These are phyloP conservation scores for Choristoneura rosaceana DNA, from an alignment of 2,888 invertebrate species.

Conservation along the genomic window DNA sequence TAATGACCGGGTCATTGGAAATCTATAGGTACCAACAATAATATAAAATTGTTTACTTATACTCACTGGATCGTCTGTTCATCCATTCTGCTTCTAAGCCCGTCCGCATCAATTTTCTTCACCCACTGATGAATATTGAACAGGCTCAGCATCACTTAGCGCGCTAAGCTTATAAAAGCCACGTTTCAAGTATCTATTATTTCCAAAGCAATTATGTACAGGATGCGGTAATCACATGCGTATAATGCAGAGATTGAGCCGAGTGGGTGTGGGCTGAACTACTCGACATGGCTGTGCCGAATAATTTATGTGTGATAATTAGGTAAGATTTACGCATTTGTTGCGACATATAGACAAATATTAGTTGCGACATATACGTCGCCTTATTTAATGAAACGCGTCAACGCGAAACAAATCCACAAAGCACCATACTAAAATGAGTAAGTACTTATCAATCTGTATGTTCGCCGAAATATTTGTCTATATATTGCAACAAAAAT, in stretches of 20 bases:
- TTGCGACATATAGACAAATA: background rate
- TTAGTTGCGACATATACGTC: too few species aligned
- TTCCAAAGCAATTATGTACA: conserved; percentile 76
- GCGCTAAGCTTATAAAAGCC: conserved; percentile 52
- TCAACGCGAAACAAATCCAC: too few species aligned
- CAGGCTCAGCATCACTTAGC: conserved; percentile 56
- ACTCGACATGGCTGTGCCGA: conserved; percentile 56
- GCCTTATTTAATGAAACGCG: too few species aligned
- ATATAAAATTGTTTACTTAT: background rate
- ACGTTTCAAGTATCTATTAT: conserved; percentile 67
- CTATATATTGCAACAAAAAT: too few species aligned
- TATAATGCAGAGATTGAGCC: conserved; percentile 58
- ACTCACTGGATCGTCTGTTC: background rate
- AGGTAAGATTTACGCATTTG: conserved; percentile 49
- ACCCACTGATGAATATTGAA: conserved; percentile 67
- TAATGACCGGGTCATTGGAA: too few species aligned
- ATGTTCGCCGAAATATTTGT: too few species aligned
- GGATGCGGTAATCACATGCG: conserved; percentile 59
- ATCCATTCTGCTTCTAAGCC: background rate
- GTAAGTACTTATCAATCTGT: too few species aligned
- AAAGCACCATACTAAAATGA: too few species aligned
- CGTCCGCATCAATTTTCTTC: conserved; percentile 29
- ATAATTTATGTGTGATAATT: conserved; percentile 68
- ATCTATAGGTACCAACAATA: background rate
- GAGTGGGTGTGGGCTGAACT: conserved; percentile 59